Base-by-base conservation (phyloP, 2,113 vertebrate species). In the Sylvilagus bachmani region DNA sequence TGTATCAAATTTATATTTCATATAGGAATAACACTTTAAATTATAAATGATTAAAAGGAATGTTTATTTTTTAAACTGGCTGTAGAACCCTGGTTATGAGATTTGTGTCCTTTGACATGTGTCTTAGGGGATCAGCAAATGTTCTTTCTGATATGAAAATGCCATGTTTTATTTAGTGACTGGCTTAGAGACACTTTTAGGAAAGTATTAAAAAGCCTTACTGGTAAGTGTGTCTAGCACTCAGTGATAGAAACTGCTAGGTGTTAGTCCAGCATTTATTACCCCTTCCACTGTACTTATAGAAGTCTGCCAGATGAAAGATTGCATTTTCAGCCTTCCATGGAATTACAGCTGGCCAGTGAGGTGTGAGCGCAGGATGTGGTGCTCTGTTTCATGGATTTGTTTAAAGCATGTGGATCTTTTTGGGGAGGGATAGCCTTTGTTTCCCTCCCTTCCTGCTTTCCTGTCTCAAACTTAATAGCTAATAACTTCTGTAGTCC, bases 1-100 rank as follows among this genome's bases (percentile, higher is more conserved):
- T 55, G 25, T 21, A 51, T 62, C 55, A 70, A 51, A 86, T 91
- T 82, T 93, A 44, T 84, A 44, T 94, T 96, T 95, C 17, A 86
- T 89, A 79, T 33, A 91, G 78, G 89, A 79, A 79, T 77, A 86
- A 19, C 10, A 86, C 25, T 53, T 81, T 73, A 86, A 82, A 78
- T 82, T 89, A 55, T 49, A 89, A 70, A 67, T 86, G 11, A 86
- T 81, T 88, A 90, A 36, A 83, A 74, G 9, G 10, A 80, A 44
- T 49, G 10, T 82, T 61, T 86, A 8, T 80, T 91, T 92, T 38
- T 69, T 90, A 94, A 94, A 92, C 11, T 22, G 62, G 49, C 6
- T 69, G 29, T 89, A 55, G 49, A 86, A 80, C 78, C 29, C 29
- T 81, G 25, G 75, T 77, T 66, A 75, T 86, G 38, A 87, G 58